These are phyloP conservation scores for Nasonia giraulti DNA, from an alignment of 1,140 invertebrate species.

Conservation along the genomic window DNA sequence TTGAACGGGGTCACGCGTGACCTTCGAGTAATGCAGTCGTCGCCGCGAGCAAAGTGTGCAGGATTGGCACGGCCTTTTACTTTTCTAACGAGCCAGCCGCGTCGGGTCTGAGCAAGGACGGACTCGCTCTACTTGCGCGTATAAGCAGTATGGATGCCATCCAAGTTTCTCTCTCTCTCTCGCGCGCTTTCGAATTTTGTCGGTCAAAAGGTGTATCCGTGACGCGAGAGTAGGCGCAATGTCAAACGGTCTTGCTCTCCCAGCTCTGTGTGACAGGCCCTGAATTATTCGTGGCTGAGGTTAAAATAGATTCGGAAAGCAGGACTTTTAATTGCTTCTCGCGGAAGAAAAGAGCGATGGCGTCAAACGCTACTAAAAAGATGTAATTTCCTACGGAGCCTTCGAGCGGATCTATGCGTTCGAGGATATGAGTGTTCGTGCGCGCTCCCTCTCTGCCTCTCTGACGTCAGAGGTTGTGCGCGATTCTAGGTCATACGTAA, in stretches of 20 bases:
- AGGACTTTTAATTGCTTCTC: not conserved
- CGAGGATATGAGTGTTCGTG: not conserved
- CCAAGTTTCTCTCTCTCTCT: slow-evolving; percentile 34
- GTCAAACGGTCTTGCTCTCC: not conserved
- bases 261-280: no score
- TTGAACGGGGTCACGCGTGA: slow-evolving; percentile 40
- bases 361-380: not conserved
- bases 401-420: not conserved
- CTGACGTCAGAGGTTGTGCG: not conserved
- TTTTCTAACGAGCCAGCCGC: slow-evolving; percentile 29
- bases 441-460: not conserved
- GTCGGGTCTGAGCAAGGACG: slow-evolving; percentile 21
- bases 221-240: not conserved
- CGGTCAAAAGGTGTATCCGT: not conserved
- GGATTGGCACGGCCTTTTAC: slow-evolving; percentile 38
- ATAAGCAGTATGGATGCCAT: slow-evolving; percentile 30
- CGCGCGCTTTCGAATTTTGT: slow-evolving; percentile 9
- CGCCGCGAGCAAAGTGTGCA: slow-evolving; percentile 7
- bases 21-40: slow-evolving; percentile 49
- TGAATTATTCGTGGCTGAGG: not conserved
- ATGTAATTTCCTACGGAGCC: not conserved
- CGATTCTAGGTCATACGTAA: not conserved
- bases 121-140: slow-evolving; percentile 33
- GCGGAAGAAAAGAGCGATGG: not conserved
- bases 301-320: not conserved